Base-by-base conservation (phyloP, 2,888 invertebrate genomes). In the Apodemia hepburni region DNA sequence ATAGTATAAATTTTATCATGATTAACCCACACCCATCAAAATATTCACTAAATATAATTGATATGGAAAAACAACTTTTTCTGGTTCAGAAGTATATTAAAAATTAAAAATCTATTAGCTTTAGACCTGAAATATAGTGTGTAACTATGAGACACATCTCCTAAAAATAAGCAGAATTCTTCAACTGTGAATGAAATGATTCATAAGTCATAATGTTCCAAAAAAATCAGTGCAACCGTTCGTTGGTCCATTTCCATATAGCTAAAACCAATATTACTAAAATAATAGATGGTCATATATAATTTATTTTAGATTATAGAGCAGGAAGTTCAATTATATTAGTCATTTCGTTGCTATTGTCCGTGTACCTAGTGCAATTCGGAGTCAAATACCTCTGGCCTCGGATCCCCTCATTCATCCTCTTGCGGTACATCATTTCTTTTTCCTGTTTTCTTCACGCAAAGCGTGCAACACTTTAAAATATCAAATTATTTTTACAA, bases 401-500 rank as follows among this genome's bases (percentile, higher is more conserved):
- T 68, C 61, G 61, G 71, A 65, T 67, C 68, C 61, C 61, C 68
- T 68, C 68, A 71, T 70, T 70, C 70, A 70, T 75, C 73, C 70
- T 70, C 73, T 80, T 78, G 77, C 79, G 77, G 78, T 79, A 80
- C 75, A 67, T 62, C 71, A 70, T 54, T 54, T 54, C 54, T 54
- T 70, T 66, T 69, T 60, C 61, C 66, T 79, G 81, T 81, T 82
- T 84, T 80, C 70, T 71, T 71, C 74, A 75, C 73, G 70, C 74
- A 70, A 75, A 74, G 67, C 74, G 77, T 77, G 77, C 77, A 75
- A 78, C 72, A 74, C 77, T 85, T 81, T 78, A 82, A 85, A 87
- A 81, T 86, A 84, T 83, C 85, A 80, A 89, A 87, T 89, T 87
- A 88, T 84, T 82, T 78, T 73, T 76, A 87, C 85, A 89, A 87